Evolutionary conservation across 2,797 vertebrate species (phyloP).

Genomic region (Gymnoscopelus microlampas): DNA sequence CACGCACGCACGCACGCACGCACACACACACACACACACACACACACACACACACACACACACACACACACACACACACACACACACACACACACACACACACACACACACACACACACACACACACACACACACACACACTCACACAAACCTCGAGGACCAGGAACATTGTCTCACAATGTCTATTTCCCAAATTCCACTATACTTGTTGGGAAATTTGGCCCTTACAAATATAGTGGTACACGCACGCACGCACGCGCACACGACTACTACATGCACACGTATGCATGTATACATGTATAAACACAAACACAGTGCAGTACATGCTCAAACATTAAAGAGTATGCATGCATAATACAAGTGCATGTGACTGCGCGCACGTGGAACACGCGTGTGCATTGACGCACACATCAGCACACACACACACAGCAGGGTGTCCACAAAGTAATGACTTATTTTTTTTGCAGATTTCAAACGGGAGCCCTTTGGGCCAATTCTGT

Average conservation of each 20-base stretch:
- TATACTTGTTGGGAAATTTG: no score
- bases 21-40: neutral
- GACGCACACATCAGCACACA: neutral
- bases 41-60: neutral
- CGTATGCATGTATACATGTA: neutral
- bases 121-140: neutral
- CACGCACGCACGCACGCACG: neutral
- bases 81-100: neutral
- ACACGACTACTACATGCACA: neutral
- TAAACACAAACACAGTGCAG: neutral
- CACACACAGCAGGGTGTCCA: conserved; percentile 22
- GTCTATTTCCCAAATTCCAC: no score
- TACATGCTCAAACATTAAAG: neutral
- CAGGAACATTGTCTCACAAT: no score
- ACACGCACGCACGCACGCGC: neutral
- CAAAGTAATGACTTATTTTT: conserved; percentile 40
- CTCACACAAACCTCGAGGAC: neutral
- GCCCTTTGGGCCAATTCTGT: conserved; percentile 34
- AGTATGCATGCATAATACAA: neutral
- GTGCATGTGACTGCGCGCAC: neutral
- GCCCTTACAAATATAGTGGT: no score
- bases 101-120: neutral
- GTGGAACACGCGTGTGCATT: neutral
- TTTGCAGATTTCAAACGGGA: conserved; percentile 45
- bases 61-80: neutral